Evolutionary conservation across 2,113 vertebrate genomes (phyloP), one percentile per base, ranked within the genome.

Genomic region (Hyperoodon ampullatus): DNA sequence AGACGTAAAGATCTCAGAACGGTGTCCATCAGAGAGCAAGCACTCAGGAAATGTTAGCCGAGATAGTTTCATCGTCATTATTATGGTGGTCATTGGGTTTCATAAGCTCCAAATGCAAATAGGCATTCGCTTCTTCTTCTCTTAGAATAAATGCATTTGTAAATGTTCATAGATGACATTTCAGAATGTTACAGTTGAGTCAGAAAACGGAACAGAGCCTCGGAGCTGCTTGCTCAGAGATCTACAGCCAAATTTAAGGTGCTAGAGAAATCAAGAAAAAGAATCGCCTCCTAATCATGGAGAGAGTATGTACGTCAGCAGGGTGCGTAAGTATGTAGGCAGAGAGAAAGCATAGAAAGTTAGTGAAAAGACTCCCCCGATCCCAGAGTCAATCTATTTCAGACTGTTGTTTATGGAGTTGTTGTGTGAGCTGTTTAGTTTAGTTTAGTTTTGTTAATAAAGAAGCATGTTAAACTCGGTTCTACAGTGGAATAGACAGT

Each of bases 111-210:
- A 39, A 33, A 55, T 19, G 55, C 72, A 81, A 47, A 44, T 10
- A 4, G 24, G 5, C n/a, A 11, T 15, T 50, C 26, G 3, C 55
- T n/a, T 68, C 18, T 58, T 19, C 72, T 78, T 90, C 47, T 21
- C 53, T 75, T 28, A 1, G 8, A 6, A 21, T 28, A 65, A 30
- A 26, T 33, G 21, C 23, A 0, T 65, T 77, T 55, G 13, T 8
- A 78, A 28, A 33, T 10, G 3, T 2, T 0, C 11, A 13, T 1
- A 42, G 60, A 18, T 2, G 9, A 39, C 16, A 10, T 23, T 6
- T 24, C 53, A 50, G 42, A 39, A 6, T 58, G 35, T 71, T 23
- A 24, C 70, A 44, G 33, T 16, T 39, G 42, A 83, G 44, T 50
- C 26, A 24, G 66, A 42, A 88, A 91, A 63, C 26, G 53, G 58